These are phyloP conservation scores for Diacarnus erythraeanus DNA, from an alignment of 37 sponge, comb jelly and placozoan species.

Conservation along the genomic window DNA sequence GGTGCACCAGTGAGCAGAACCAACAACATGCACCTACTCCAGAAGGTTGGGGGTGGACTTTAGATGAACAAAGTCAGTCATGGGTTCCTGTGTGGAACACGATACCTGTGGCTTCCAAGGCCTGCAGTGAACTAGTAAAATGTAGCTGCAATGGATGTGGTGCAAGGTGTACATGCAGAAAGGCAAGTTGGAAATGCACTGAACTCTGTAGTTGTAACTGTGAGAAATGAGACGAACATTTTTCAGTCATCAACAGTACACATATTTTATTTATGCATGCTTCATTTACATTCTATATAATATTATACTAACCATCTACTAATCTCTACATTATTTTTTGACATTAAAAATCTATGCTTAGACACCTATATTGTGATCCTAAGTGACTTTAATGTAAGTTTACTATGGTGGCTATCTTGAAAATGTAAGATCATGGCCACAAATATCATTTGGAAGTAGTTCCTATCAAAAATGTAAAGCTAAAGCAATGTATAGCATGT, in stretches of 20 bases:
- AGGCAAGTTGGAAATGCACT: neutral
- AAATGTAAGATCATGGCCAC: too few relatives aligned
- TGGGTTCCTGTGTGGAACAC: neutral
- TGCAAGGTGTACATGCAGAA: too few relatives aligned
- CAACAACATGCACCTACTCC: neutral
- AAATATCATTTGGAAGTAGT: too few relatives aligned
- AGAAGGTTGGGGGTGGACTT: neutral
- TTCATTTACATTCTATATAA: neutral
- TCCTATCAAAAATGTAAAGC: too few relatives aligned
- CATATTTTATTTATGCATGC: neutral
- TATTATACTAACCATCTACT: too few relatives aligned
- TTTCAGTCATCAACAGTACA: neutral
- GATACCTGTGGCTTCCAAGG: neutral
- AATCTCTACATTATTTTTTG: too few relatives aligned
- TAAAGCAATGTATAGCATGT: too few relatives aligned
- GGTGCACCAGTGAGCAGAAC: neutral
- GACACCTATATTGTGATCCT: too few relatives aligned
- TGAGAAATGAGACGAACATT: neutral
- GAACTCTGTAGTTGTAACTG: neutral
- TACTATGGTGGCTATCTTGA: too few relatives aligned
- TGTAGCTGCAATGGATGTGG: neutral
- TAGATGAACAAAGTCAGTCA: neutral
- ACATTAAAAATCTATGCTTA: too few relatives aligned
- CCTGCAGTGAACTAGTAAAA: neutral
- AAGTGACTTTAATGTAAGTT: too few relatives aligned